Base-by-base conservation (phyloP, 1,140 invertebrate species). In the Bilobella aurantiaca region DNA sequence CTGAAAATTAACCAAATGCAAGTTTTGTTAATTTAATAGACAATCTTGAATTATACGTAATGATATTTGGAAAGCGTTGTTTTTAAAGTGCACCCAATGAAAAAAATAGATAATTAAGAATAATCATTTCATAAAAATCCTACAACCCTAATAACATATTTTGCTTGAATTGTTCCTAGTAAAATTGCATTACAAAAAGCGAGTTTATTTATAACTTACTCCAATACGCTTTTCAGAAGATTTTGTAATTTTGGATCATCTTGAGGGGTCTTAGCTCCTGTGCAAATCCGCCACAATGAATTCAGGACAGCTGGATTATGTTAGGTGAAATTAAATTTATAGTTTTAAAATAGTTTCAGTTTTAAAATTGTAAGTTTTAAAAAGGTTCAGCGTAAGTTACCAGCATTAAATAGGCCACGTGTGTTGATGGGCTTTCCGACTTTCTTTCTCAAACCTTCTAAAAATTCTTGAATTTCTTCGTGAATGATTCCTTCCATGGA, bases 311-410 rank as follows among this genome's bases (percentile, higher is more conserved):
- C 49, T 53, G n/a, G n/a, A 42, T n/a, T n/a, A n/a, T n/a, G n/a
- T n/a, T n/a, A n/a, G n/a, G n/a, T n/a, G n/a, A n/a, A n/a, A n/a
- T n/a, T n/a, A 8, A 42, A 12, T 8, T 18, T 18, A 53, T 18
- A 53, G 14, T 12, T 12, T 23, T 23, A 53, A 53, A 5, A 8
- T 5, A 23, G 25, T 18, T 12, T 3, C 14, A 12, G 25, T 12
- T 42, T 18, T 42, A 42, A 42, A n/a, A n/a, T n/a, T n/a, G n/a
- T n/a, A n/a, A n/a, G n/a, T n/a, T 12, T n/a, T 8, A n/a, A 42
- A n/a, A 42, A 42, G 8, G 37, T 42, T 12, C 8, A 42, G n/a
- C 8, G n/a, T 8, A 42, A 42, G 58, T 76, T 75, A 16, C 77
- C 61, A 27, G 61, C 61, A 23, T 62, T 62, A 27, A 62, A 62